A percentile compares a stretch with the other conserved stretches of the same genome.
Conservation (phyloP, 1,140 invertebrate genomes). For the Atta cephalotes region DNA sequence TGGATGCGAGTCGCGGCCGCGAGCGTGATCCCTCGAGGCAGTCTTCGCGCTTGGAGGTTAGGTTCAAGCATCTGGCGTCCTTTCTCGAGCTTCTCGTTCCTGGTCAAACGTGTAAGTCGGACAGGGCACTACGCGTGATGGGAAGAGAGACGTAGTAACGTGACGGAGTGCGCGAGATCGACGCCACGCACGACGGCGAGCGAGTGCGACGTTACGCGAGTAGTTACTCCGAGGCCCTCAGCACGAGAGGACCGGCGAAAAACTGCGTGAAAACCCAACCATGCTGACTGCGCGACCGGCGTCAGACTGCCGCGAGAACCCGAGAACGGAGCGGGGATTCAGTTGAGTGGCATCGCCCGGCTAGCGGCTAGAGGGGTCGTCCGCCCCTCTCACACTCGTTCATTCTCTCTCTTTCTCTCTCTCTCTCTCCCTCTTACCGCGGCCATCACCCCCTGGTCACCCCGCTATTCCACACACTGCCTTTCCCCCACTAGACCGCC, state of each 20-base stretch:
- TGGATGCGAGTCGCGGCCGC: slow-evolving; percentile 38
- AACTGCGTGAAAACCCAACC: slow-evolving; percentile 70
- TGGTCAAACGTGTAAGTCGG: neutral
- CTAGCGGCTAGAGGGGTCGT: slow-evolving; percentile 74
- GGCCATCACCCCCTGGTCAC: neutral
- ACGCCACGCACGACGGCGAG: slow-evolving; percentile 21
- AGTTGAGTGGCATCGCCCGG: slow-evolving; percentile 81
- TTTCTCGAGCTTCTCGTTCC: slow-evolving; percentile 18
- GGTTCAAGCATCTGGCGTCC: slow-evolving; percentile 75
- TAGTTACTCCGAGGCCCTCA: slow-evolving; percentile 35
- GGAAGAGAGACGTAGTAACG: neutral
- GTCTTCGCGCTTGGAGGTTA: slow-evolving; percentile 78
- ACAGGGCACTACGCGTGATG: slow-evolving; percentile 18
- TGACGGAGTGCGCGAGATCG: neutral
- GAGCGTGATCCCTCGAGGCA: slow-evolving; percentile 50
- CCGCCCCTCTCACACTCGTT: slow-evolving; percentile 1
- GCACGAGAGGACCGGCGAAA: slow-evolving; percentile 67
- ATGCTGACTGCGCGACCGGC: slow-evolving; percentile 85
- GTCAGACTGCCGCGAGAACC: slow-evolving; percentile 83
- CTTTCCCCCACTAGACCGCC: neutral
- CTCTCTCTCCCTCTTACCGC: neutral
- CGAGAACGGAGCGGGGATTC: slow-evolving; percentile 80
- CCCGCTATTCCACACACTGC: neutral
- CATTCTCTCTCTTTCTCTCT: slow-evolving; percentile 1
- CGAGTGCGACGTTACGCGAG: slow-evolving; percentile 3